phyloP scores from a whole-genome alignment of 2,888 invertebrate species.

The Morinoia aosen region DNA sequence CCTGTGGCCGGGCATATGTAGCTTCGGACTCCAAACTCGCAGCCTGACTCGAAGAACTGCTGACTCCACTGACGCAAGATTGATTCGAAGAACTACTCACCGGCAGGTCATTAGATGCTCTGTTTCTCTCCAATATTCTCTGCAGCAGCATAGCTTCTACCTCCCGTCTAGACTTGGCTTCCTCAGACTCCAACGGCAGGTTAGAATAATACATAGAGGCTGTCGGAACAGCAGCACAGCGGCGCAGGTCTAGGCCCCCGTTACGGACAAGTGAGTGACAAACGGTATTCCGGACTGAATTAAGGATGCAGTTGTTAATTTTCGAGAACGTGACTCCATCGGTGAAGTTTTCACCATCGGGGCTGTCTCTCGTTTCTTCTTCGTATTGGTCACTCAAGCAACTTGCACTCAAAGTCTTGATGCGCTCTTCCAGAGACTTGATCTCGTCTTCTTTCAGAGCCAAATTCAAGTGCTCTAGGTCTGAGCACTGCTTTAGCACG shows the following conservation, averaged over 20 bases:
- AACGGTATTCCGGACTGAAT: background rate
- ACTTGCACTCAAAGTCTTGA: background rate
- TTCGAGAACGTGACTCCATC: constrained; percentile 27
- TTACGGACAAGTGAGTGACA: background rate
- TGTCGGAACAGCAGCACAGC: constrained; percentile 22
- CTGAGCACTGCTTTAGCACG: constrained; percentile 31
- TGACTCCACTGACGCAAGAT: background rate
- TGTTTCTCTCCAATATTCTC: background rate
- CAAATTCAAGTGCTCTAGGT: background rate
- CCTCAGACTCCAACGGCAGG: constrained; percentile 27
- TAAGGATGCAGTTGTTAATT: constrained; percentile 10
- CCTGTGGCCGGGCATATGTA: background rate
- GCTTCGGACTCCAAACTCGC: background rate
- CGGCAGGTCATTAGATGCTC: background rate
- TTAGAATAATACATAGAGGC: constrained; percentile 34
- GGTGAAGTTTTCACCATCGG: background rate
- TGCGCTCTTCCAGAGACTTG: background rate
- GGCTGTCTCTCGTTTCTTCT: background rate
- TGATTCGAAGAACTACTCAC: background rate
- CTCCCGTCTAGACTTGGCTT: background rate
- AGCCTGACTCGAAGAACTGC: background rate
- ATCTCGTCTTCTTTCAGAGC: constrained; percentile 21
- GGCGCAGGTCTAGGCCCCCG: background rate
- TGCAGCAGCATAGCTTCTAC: constrained; percentile 20
- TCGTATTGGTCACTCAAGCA: background rate